Conservation (phyloP, 1,140 invertebrate genomes). For the Phenacoccus solenopsis region DNA sequence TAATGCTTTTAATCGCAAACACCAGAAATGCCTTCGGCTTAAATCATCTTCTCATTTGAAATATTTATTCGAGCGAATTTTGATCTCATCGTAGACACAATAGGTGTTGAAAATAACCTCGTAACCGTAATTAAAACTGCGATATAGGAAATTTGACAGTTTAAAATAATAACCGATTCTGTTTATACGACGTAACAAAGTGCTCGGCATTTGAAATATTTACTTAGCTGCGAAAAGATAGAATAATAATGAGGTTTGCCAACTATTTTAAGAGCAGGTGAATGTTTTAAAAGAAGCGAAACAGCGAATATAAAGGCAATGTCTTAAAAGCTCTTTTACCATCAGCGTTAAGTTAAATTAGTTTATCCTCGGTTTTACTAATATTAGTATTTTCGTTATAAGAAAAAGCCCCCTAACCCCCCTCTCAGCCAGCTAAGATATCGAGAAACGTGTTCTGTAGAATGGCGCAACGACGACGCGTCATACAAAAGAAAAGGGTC, state of each 20-base stretch:
- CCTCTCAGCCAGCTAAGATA: neutral
- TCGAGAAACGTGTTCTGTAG: neutral
- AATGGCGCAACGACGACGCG: neutral
- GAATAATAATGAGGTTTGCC: neutral
- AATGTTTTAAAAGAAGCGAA: neutral
- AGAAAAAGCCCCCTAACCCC: neutral
- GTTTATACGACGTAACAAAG: slow-evolving; percentile 1
- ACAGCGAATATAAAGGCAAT: neutral
- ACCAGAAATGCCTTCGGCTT: neutral
- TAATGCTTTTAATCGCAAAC: neutral
- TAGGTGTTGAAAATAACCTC: too few species aligned
- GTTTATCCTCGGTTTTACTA: slow-evolving; percentile 1
- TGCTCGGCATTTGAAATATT: neutral
- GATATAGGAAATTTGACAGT: neutral
- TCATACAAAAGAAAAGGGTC: neutral
- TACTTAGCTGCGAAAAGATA: neutral
- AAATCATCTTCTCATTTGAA: neutral
- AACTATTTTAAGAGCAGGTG: neutral
- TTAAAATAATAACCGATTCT: neutral
- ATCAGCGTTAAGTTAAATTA: neutral
- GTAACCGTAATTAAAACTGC: too few species aligned
- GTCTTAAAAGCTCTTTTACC: slow-evolving; percentile 2
- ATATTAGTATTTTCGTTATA: neutral
- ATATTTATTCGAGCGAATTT: neutral
- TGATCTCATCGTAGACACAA: neutral